Evolutionary conservation across 2,888 invertebrate genomes (phyloP).

Genomic region (Himalopsyche kuldschensis): DNA sequence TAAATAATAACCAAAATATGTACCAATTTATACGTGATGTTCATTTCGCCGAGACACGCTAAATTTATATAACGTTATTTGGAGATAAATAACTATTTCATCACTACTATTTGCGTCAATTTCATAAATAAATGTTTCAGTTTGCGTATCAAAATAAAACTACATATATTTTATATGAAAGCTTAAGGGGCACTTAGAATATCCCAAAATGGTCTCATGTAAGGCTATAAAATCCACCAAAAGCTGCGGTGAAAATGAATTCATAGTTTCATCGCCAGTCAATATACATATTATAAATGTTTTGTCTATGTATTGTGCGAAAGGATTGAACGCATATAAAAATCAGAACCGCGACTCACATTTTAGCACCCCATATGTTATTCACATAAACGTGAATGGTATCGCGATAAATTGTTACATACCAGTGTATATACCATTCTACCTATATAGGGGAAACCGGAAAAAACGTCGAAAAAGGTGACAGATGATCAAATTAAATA

Average conservation of each 20-base stretch:
- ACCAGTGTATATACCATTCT: not conserved
- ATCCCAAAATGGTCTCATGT: not conserved
- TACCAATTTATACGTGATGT: no score
- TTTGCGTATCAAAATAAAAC: no score
- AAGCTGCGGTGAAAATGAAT: not conserved
- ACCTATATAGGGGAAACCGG: not conserved
- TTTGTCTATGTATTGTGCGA: not conserved
- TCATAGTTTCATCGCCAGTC: not conserved
- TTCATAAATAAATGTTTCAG: no score
- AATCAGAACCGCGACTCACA: not conserved
- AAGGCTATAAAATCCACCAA: not conserved
- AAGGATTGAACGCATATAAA: not conserved
- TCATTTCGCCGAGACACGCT: no score
- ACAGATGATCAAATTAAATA: not conserved
- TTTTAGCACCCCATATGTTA: conserved; percentile 3
- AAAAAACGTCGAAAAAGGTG: not conserved
- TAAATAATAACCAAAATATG: no score
- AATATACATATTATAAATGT: not conserved
- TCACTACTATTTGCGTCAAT: no score
- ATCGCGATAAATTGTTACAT: conserved; percentile 29
- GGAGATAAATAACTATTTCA: no score
- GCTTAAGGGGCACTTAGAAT: not conserved
- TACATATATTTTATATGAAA: not conserved
- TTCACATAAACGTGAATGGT: conserved; percentile 3
- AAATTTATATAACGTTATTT: no score